Conservation (phyloP, 2,113 vertebrate genomes). For the Hystrix cristata region DNA sequence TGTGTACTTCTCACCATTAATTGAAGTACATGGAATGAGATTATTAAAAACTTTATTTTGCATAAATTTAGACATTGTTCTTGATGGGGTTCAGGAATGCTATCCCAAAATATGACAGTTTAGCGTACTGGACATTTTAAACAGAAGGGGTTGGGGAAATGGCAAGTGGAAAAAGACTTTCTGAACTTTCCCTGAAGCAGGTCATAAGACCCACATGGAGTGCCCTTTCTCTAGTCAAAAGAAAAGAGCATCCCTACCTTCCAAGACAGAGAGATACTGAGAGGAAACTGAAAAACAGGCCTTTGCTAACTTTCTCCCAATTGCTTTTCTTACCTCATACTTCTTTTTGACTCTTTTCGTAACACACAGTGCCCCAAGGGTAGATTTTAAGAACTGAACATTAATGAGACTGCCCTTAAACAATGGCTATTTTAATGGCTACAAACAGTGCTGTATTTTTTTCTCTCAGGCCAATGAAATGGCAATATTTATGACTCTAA, state of each 20-base stretch:
- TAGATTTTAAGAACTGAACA: constrained; percentile 56
- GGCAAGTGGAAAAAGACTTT: not conserved
- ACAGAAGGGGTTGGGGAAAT: not conserved
- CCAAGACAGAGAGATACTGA: not conserved
- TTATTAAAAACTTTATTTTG: not conserved
- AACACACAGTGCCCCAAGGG: constrained; percentile 37
- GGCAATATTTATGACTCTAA: constrained; percentile 60
- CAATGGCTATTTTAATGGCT: constrained; percentile 69
- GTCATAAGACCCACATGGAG: not conserved
- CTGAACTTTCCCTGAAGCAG: not conserved
- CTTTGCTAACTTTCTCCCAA: not conserved
- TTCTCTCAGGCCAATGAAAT: constrained; percentile 62
- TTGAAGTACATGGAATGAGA: not conserved
- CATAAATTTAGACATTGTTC: not conserved
- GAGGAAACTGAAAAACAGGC: not conserved
- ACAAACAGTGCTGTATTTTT: constrained; percentile 44
- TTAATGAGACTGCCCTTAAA: constrained; percentile 74
- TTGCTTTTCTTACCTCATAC: not conserved
- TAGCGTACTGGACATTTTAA: not conserved
- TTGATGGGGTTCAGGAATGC: not conserved
- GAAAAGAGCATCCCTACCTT: not conserved
- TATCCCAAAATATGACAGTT: not conserved
- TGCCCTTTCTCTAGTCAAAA: not conserved
- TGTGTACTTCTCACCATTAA: not conserved
- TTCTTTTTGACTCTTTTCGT: not conserved